Base-by-base conservation (phyloP, 2,113 vertebrate species). In the Catharus fuscescens region DNA sequence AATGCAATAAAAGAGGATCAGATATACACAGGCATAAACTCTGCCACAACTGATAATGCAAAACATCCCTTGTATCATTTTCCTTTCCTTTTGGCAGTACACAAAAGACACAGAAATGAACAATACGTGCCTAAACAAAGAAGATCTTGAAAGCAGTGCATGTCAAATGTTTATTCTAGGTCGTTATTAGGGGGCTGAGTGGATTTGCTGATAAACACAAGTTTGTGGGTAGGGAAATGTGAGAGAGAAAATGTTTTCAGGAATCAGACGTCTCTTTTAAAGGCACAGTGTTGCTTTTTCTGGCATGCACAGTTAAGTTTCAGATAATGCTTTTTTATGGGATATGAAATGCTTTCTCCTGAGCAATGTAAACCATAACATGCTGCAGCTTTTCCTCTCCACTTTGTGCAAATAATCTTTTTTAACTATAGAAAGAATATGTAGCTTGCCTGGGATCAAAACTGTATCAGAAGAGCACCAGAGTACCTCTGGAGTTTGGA, bases 121-220 rank as follows among this genome's bases (percentile, higher is more conserved):
- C 96, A 97, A 98, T 98, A 97, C 72, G 73, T 97, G 95, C 92
- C 96, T 97, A 97, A 98, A 98, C 97, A 97, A 94, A 96, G 95
- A 86, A 79, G 54, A 96, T 59, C 84, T 95, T 96, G 94, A 97
- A 97, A 97, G 93, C 86, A 71, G 40, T 85, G 80, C 52, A 81
- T 79, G 95, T 97, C 95, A 97, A 86, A 95, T 97, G 96, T 97
- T 98, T 98, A 97, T 88, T 96, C 86, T 90, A 87, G 86, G 94
- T 97, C 90, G 66, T 94, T 96, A 85, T 96, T 95, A 97, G 93
- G 80, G 36, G 71, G 62, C 54, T 92, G 91, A 96, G 70, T 74
- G 72, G 89, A 80, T 96, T 92, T 97, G 93, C 92, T 96, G 96
- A 96, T 95, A 96, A 98, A 97, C 71, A 97, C 45, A 71, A 88